phyloP scores from a whole-genome alignment of 2,888 invertebrate genomes.

The Eupsilia transversa region DNA sequence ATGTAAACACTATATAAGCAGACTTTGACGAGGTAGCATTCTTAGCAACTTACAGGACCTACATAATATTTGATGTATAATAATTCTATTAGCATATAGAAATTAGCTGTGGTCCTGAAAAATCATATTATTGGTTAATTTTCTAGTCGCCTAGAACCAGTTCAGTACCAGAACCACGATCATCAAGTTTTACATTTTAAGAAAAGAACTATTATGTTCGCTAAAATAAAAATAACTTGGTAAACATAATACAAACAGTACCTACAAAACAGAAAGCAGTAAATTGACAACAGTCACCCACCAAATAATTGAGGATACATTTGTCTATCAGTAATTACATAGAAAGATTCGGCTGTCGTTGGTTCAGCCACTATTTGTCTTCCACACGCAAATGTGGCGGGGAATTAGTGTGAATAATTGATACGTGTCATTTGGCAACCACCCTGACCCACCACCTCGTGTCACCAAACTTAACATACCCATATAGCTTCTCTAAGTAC shows the following conservation, averaged over 20 bases:
- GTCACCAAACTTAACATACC: slow-evolving; percentile 74
- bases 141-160: background rate
- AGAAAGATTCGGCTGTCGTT: slow-evolving; percentile 82
- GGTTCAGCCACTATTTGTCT: slow-evolving; percentile 87
- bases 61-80: background rate
- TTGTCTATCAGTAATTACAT: slow-evolving; percentile 82
- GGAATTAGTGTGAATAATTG: slow-evolving; percentile 90
- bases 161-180: background rate
- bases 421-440: slow-evolving; percentile 90
- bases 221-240: slow-evolving; percentile 9
- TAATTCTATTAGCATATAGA: background rate
- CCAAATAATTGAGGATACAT: slow-evolving; percentile 76
- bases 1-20: background rate
- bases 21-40: background rate
- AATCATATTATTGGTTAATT: background rate
- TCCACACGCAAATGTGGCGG: slow-evolving; percentile 89
- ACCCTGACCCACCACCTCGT: slow-evolving; percentile 75
- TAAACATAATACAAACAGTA: slow-evolving; percentile 9
- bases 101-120: background rate
- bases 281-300: slow-evolving; percentile 63
- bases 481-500: slow-evolving; percentile 65
- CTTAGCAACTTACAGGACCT: background rate
- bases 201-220: background rate
- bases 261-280: slow-evolving; percentile 42
- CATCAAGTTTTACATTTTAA: background rate